Evolutionary conservation across 2,888 invertebrate species (phyloP), one percentile per base, ranked within the genome.

Genomic region (Agrilus biguttatus): DNA sequence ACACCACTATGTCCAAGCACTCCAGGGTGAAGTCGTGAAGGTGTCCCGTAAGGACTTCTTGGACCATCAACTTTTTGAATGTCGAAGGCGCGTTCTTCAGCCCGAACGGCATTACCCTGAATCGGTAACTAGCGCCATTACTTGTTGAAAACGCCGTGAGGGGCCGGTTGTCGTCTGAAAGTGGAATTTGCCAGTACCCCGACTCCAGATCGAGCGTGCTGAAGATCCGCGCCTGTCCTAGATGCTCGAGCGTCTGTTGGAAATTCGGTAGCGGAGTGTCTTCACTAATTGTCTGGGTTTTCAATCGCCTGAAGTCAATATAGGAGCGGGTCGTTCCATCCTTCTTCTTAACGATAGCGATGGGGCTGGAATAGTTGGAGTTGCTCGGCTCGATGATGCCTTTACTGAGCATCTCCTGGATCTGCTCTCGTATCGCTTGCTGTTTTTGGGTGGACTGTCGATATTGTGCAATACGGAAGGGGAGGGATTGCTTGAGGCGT

Each of bases 171-270:
- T 44, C 37, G 3, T 41, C 44, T 1, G 46, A 47, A 47, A 59
- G 47, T 5, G 53, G 53, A 2, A 60, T 45, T 34, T 58, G 58
- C 57, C 59, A 60, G 33, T 57, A 60, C 1, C 56, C 54, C 40
- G 51, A 51, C 23, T 51, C 50, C 4, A 59, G 39, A 13, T 61
- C 57, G 2, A 60, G 37, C 7, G 55, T 53, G 3, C 53, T 45
- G 35, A 58, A 58, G 10, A 56, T 43, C n/a, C 35, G 40, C 0
- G 57, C 57, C 8, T 38, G 33, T 2, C 57, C 53, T 0, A 58
- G 39, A 8, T 51, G 52, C 13, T 52, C 49, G 0, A 55, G 36
- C 2, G 52, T 36, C 1, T 51, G 51, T 2, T 49, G 49, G 6
- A 57, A 53, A 3, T 47, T 36, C 1, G 53, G 54, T 3, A 55